These are phyloP conservation scores for Chiloscyllium plagiosum DNA, from an alignment of 2,113 vertebrate species.

Conservation along the genomic window DNA sequence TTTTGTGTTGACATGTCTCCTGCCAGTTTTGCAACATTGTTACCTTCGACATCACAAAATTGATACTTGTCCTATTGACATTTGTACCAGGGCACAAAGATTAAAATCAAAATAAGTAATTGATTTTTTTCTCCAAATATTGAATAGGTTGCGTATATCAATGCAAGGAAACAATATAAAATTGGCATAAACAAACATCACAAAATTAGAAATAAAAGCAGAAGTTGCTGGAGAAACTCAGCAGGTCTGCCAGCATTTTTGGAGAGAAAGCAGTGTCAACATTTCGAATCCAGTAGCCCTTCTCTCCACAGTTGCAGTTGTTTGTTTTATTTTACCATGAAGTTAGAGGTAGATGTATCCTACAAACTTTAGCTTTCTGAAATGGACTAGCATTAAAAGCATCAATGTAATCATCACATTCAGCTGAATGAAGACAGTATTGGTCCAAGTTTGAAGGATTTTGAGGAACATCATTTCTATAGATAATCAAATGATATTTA, in stretches of 20 bases:
- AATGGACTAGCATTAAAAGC: not conserved
- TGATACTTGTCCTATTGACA: not conserved
- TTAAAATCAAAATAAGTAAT: not conserved
- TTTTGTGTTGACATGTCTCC: not conserved
- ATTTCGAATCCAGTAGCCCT: no score
- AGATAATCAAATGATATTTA: not conserved
- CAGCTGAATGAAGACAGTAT: not conserved
- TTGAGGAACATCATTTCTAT: not conserved
- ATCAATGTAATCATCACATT: not conserved
- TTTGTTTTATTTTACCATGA: not conserved
- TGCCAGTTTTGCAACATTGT: not conserved
- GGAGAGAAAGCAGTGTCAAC: no score
- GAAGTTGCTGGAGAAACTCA: no score
- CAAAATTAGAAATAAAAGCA: no score
- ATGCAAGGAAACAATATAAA: not conserved
- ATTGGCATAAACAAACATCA: no score
- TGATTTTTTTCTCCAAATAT: not conserved
- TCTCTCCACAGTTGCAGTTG: no score
- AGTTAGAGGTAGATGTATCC: not conserved
- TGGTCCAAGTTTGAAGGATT: not conserved
- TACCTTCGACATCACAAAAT: not conserved
- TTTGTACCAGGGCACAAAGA: not conserved
- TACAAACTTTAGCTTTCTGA: not conserved
- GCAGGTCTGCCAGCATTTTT: no score
- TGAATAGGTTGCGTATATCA: not conserved